Base-by-base conservation (phyloP, 1,140 invertebrate genomes). In the Aphelenchoides fujianensis region DNA sequence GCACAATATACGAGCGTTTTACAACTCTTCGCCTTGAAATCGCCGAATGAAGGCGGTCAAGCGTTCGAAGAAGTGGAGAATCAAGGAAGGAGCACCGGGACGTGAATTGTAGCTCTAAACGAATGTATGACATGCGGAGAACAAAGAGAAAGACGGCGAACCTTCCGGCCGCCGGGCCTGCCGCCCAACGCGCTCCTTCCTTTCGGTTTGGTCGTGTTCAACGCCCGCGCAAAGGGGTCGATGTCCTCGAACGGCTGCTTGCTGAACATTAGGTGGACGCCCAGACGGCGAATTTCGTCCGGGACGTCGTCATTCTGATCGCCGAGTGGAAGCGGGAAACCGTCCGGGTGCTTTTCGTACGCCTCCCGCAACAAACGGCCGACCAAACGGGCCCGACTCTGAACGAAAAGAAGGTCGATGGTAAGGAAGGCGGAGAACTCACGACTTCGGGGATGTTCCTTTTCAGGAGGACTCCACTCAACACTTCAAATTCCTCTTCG, bases 311-410 rank as follows among this genome's bases (percentile, higher is more conserved):
- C n/a, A 36, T 67, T 54, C 35, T 73, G 53, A 19, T 75, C 74
- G 31, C 53, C 57, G n/a, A 75, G 61, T 2, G 74, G 74, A n/a
- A 73, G 30, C 5, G 74, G 74, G 35, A 75, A 75, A 35, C 69
- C 68, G 30, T 52, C 68, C 1, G 74, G 70, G 36, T 72, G 37
- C 35, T 19, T 59, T 28, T 75, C 68, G 31, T 75, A 75, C 9
- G 70, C 55, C 34, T 77, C 48, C 5, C 68, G 73, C 28, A 75
- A 35, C 3, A 75, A 37, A 23, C 37, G 41, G 23, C 74, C 74
- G n/a, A 78, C 74, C 7, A 78, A 53, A 34, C 69, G 28, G 34
- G 74, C 67, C 12, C 75, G 74, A 5, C 59, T 79, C 73, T 74
- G 23, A 70, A 70, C 30, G n/a, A n/a, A n/a, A n/a, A n/a, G n/a